These are phyloP conservation scores for Cantharis flavilabris DNA, from an alignment of 2,888 invertebrate species.

Conservation along the genomic window DNA sequence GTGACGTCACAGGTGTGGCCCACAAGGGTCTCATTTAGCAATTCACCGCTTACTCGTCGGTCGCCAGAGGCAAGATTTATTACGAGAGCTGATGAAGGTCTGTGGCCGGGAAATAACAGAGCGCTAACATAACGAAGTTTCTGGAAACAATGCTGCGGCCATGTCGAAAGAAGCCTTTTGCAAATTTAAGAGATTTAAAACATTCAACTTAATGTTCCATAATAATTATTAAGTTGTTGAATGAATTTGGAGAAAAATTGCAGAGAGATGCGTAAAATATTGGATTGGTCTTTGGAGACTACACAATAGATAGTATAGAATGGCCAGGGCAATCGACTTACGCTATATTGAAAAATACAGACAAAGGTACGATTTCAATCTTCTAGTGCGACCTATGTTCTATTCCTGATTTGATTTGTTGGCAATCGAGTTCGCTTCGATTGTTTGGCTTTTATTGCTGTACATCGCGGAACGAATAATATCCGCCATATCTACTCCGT, in stretches of 20 bases:
- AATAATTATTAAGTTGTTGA: slow-evolving; percentile 27
- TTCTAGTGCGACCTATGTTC: slow-evolving; percentile 42
- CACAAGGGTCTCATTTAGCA: slow-evolving; percentile 37
- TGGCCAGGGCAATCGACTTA: slow-evolving; percentile 45
- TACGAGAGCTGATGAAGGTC: slow-evolving; percentile 32
- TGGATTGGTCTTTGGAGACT: slow-evolving; percentile 41
- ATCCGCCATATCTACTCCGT: slow-evolving; percentile 23
- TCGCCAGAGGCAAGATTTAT: slow-evolving; percentile 36
- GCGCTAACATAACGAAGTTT: slow-evolving; percentile 29
- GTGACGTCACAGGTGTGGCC: slow-evolving; percentile 39
- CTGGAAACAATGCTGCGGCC: slow-evolving; percentile 26
- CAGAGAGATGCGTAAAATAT: slow-evolving; percentile 44
- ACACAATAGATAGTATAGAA: slow-evolving; percentile 43
- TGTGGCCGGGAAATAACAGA: slow-evolving; percentile 28
- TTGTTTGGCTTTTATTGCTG: slow-evolving; percentile 43
- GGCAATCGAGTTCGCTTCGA: slow-evolving; percentile 46
- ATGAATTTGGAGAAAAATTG: slow-evolving; percentile 38
- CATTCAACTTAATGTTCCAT: slow-evolving; percentile 5
- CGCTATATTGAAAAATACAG: slow-evolving; percentile 46
- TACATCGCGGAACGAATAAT: slow-evolving; percentile 25
- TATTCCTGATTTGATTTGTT: slow-evolving; percentile 48
- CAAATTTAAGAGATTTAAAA: slow-evolving; percentile 32
- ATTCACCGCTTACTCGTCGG: slow-evolving; percentile 36
- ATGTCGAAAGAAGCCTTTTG: slow-evolving; percentile 23
- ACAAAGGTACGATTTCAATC: slow-evolving; percentile 49